phyloP scores from a whole-genome alignment of 2,888 invertebrate genomes.

The Iphiclides podalirius region DNA sequence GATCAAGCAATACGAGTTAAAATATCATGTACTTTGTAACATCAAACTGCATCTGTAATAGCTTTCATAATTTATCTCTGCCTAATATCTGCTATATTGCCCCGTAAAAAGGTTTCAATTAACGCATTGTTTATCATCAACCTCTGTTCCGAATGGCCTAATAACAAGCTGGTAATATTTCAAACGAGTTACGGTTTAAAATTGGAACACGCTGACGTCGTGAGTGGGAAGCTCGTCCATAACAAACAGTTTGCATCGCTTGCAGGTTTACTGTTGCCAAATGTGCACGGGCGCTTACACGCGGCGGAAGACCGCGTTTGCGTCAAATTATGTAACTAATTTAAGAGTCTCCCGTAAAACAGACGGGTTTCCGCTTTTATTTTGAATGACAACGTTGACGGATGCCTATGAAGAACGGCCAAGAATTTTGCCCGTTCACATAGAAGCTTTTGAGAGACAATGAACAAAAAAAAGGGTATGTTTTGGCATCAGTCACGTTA shows the following conservation, averaged over 20 bases:
- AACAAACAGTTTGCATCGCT: constrained; percentile 43
- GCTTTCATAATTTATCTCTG: constrained; percentile 15
- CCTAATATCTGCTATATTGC: constrained; percentile 10
- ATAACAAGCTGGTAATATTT: constrained; percentile 52
- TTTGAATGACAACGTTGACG: constrained; percentile 50
- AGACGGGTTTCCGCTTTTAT: constrained; percentile 46
- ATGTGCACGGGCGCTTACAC: constrained; percentile 37
- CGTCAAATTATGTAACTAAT: constrained; percentile 22
- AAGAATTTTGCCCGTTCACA: constrained; percentile 50
- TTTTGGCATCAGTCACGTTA: constrained; percentile 58
- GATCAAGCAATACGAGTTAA: neutral
- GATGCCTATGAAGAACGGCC: constrained; percentile 43
- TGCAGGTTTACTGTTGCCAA: constrained; percentile 42
- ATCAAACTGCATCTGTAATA: constrained; percentile 1
- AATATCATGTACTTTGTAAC: neutral
- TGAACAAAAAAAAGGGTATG: constrained; percentile 45
- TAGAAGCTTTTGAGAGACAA: constrained; percentile 46
- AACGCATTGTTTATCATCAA: constrained; percentile 34
- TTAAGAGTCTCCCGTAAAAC: constrained; percentile 33
- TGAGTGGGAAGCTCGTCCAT: constrained; percentile 46
- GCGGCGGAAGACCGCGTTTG: constrained; percentile 34
- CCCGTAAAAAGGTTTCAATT: constrained; percentile 28
- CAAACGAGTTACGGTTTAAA: constrained; percentile 58
- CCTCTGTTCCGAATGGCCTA: constrained; percentile 41
- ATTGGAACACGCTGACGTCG: constrained; percentile 55